Conservation (phyloP, 2,113 vertebrate genomes). For the Scomber scombrus region DNA sequence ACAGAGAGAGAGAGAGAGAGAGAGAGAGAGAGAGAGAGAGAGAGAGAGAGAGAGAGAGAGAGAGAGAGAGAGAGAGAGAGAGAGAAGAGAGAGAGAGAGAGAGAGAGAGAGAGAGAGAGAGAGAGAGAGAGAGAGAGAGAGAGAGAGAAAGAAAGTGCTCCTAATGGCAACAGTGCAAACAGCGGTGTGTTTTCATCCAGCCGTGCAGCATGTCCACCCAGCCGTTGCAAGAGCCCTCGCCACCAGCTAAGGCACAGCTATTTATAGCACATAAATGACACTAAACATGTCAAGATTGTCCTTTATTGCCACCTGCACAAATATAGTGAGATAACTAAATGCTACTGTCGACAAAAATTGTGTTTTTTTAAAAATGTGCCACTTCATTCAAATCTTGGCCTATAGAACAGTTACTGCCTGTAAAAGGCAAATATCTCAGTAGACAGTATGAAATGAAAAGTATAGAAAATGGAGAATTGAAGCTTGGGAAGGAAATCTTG, state of each 20-base stretch:
- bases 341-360: slow-evolving; percentile 25
- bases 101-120: slow-evolving; percentile 22
- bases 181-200: slow-evolving; percentile 41
- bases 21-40: slow-evolving; percentile 13
- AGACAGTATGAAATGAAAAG: slow-evolving; percentile 35
- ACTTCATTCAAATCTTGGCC: not conserved
- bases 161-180: slow-evolving; percentile 59
- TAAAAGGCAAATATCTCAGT: not conserved
- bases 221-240: slow-evolving; percentile 43
- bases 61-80: slow-evolving; percentile 11
- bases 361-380: slow-evolving; percentile 9
- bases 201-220: slow-evolving; percentile 7
- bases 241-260: slow-evolving; percentile 69
- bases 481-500: slow-evolving; percentile 22
- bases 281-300: slow-evolving; percentile 46
- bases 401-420: not conserved
- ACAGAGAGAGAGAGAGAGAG: slow-evolving; percentile 13
- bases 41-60: slow-evolving; percentile 11
- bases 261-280: slow-evolving; percentile 66
- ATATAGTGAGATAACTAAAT: slow-evolving; percentile 33
- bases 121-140: not conserved
- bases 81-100: not conserved
- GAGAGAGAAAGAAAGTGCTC: slow-evolving; percentile 34
- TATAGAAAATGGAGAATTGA: slow-evolving; percentile 45
- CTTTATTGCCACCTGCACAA: slow-evolving; percentile 61